Conservation (phyloP, 2,797 vertebrate species). For the Silurus lanzhouensis region DNA sequence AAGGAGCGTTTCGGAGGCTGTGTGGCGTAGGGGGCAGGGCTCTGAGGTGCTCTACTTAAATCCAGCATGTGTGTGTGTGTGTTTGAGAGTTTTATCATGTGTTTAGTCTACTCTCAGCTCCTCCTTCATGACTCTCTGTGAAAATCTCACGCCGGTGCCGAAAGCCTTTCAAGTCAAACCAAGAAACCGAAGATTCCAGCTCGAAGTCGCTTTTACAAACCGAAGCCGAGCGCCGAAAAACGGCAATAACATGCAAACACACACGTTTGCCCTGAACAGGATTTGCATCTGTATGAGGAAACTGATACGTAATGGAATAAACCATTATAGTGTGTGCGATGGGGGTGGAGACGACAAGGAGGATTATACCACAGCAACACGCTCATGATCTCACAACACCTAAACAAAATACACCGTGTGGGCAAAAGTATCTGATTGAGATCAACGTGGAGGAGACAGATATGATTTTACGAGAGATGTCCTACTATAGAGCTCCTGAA, state of each 20-base stretch:
- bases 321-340: neutral
- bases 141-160: neutral
- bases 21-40: neutral
- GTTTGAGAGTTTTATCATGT: neutral
- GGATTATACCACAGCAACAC: neutral
- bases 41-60: neutral
- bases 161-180: neutral
- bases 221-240: neutral
- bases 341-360: too few relatives aligned
- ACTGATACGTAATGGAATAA: neutral
- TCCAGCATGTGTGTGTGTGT: neutral
- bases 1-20: neutral
- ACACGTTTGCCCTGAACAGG: neutral
- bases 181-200: too few relatives aligned
- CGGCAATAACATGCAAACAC: too few relatives aligned
- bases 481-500: too few relatives aligned
- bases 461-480: too few relatives aligned
- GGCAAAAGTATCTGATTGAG: too few relatives aligned
- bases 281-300: neutral
- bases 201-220: too few relatives aligned
- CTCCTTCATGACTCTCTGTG: neutral
- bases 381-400: neutral
- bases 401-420: too few relatives aligned
- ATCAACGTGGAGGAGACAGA: too few relatives aligned
- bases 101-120: conserved; percentile 11